Base-by-base conservation (phyloP, 2,113 vertebrate genomes). In the Myiozetetes cayanensis region DNA sequence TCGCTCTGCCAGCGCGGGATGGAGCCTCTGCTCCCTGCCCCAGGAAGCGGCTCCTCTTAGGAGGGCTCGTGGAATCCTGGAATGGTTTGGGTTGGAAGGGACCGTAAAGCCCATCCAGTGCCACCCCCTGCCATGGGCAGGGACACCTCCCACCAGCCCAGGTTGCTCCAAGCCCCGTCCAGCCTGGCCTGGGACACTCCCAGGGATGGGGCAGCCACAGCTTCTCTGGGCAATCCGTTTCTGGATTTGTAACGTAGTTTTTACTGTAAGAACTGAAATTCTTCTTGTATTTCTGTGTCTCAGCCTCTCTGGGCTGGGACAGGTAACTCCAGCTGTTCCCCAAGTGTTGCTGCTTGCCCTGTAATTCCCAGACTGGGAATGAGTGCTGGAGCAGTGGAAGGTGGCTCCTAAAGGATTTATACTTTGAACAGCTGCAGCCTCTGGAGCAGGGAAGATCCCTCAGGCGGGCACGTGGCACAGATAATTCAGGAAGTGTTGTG, bases 401-500 rank as follows among this genome's bases (percentile, higher is more conserved):
- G 46, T 10, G 72, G n/a, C 70, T 62, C 22, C 74, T n/a, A 27
- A 18, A 25, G 62, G 62, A 4, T 9, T 8, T 30, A 7, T 22
- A 10, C 2, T 1, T 3, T 14, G 3, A 46, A 33, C 1, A 19
- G 61, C 66, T 43, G 55, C n/a, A 8, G 44, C 0, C 47, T 65
- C 52, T 27, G 25, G 39, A 39, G 33, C n/a, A 3, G 8, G 49
- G 50, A 5, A 24, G 6, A 55, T 41, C 11, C 30, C 28, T 12
- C 4, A 6, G 12, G 85, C 28, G n/a, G 24, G 3, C 7, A 6
- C 3, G 46, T 8, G 27, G 30, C 22, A 5, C 67, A 7, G 2
- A 7, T 18, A 2, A 25, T 33, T 31, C 18, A 10, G 37, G 41
- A 15, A 31, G 21, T 2, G 20, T 5, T 3, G 28, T 12, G 24